phyloP scores from a whole-genome alignment of 2,888 invertebrate species.

The Piscicola geometra region DNA sequence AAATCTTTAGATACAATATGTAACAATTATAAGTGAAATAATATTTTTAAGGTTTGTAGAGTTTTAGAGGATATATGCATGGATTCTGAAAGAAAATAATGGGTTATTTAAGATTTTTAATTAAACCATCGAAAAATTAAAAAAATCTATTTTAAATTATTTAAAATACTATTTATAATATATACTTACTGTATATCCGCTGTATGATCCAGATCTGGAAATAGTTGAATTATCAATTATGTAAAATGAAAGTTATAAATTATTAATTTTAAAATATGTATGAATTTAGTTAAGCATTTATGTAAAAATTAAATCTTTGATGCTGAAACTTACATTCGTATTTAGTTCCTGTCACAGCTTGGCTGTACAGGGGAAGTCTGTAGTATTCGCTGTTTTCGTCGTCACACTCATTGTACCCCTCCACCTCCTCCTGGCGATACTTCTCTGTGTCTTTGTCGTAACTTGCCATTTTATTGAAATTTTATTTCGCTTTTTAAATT shows the following conservation, averaged over 20 bases:
- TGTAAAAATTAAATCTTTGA: no score
- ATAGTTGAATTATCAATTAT: slow-evolving; percentile 32
- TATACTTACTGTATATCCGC: slow-evolving; percentile 93
- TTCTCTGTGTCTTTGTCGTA: neutral
- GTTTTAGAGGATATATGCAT: slow-evolving; percentile 53
- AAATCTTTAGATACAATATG: no score
- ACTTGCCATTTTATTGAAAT: neutral
- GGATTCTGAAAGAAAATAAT: slow-evolving; percentile 49
- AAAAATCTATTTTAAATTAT: neutral
- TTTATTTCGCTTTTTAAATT: no score
- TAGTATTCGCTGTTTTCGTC: slow-evolving; percentile 13
- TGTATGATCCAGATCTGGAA: slow-evolving; percentile 76
- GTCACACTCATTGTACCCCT: neutral
- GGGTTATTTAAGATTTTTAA: slow-evolving; percentile 1
- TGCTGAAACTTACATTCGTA: slow-evolving; percentile 28
- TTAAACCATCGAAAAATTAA: slow-evolving; percentile 14
- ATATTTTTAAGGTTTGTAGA: neutral
- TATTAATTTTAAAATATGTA: no score
- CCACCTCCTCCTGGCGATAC: neutral
- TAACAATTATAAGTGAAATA: no score
- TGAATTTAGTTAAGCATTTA: no score
- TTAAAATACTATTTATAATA: neutral
- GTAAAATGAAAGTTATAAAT: no score
- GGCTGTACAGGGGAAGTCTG: slow-evolving; percentile 9
- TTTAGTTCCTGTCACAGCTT: slow-evolving; percentile 29